phyloP scores from a whole-genome alignment of 2,113 vertebrate species.

The Carollia perspicillata region DNA sequence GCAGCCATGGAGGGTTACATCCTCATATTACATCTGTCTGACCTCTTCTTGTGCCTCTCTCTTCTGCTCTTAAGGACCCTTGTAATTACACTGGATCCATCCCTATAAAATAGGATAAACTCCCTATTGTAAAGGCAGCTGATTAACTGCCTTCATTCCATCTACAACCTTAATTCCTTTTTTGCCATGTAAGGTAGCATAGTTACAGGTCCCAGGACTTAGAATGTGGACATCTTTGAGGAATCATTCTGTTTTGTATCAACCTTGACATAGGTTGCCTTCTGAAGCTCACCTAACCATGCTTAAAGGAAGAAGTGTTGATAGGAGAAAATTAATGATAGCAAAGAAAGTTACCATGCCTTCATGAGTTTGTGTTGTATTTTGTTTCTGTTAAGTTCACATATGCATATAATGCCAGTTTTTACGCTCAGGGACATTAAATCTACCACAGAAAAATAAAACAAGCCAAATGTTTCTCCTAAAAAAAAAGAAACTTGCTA shows the following conservation, averaged over 20 bases:
- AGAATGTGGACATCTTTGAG: neutral
- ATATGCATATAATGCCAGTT: neutral
- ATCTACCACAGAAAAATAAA: conserved; percentile 43
- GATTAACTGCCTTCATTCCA: neutral
- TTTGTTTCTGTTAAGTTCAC: conserved; percentile 30
- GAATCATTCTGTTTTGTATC: neutral
- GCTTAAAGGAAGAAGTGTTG: neutral
- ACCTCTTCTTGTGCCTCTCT: neutral
- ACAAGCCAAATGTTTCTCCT: neutral
- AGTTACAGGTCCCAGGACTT: neutral
- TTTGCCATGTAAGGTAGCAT: neutral
- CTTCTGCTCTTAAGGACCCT: neutral
- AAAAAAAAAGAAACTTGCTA: neutral
- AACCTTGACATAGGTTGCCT: neutral
- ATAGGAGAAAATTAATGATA: neutral
- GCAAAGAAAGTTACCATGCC: neutral
- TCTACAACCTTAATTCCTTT: neutral
- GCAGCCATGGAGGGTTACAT: neutral
- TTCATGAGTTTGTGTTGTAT: neutral
- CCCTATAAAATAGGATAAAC: neutral
- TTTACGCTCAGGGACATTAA: conserved; percentile 28
- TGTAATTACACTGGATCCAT: neutral
- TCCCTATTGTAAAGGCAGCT: neutral
- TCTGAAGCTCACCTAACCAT: neutral
- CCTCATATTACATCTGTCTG: neutral